These are phyloP conservation scores for Ricordea florida DNA, from an alignment of 92 coral and sea anemone species.

Conservation along the genomic window DNA sequence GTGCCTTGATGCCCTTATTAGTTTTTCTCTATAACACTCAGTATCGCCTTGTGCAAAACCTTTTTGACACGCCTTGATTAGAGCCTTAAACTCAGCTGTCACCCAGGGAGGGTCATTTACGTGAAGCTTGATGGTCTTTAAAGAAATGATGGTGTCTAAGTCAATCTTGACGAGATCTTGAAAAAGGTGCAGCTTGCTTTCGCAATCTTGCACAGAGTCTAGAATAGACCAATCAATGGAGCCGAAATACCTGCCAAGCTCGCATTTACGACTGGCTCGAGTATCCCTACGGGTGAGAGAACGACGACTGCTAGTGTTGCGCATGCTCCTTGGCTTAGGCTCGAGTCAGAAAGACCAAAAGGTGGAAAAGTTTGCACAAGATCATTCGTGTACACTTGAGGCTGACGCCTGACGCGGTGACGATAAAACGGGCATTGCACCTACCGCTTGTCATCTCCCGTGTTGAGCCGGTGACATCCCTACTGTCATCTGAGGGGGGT, in stretches of 20 bases:
- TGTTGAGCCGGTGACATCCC: too few relatives aligned
- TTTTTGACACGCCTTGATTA: too few relatives aligned
- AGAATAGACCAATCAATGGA: constrained; percentile 45
- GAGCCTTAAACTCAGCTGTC: too few relatives aligned
- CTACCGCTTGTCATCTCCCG: too few relatives aligned
- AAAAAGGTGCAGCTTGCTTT: constrained; percentile 26
- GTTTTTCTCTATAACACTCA: too few relatives aligned
- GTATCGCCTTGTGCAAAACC: too few relatives aligned
- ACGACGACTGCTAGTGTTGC: constrained; percentile 15
- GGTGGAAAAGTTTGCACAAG: constrained; percentile 42
- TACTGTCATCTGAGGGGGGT: too few relatives aligned
- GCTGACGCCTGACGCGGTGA: too few relatives aligned
- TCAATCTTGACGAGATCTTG: constrained; percentile 25
- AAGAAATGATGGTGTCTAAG: constrained; percentile 44
- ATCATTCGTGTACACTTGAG: constrained; percentile 19
- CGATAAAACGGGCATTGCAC: too few relatives aligned
- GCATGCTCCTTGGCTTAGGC: constrained; percentile 13
- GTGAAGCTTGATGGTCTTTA: constrained; percentile 5
- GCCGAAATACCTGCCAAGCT: constrained; percentile 45
- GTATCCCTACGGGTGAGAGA: constrained; percentile 36
- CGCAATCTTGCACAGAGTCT: constrained; percentile 6
- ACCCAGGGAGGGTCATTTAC: too few relatives aligned
- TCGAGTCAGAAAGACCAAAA: constrained; percentile 40
- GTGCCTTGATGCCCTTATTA: too few relatives aligned
- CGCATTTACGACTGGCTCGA: constrained; percentile 29